A percentile compares a stretch with the other conserved stretches of the same genome.
These are phyloP conservation scores for Drosophila arizonae DNA, from an alignment of 1,140 invertebrate species.

Conservation along the genomic window DNA sequence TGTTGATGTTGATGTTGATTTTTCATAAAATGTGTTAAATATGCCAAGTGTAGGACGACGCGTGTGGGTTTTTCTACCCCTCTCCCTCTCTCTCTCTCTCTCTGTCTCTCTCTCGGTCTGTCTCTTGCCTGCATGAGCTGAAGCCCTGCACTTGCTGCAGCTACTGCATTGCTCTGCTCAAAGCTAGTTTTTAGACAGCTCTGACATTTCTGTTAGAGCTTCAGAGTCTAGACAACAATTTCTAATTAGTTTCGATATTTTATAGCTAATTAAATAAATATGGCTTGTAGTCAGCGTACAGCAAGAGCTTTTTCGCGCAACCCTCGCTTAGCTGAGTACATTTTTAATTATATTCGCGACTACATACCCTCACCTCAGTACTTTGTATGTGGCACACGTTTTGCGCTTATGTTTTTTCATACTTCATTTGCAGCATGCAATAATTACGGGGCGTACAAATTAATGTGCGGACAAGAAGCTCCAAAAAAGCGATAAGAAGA, in stretches of 20 bases:
- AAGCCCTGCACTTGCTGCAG: slow-evolving; percentile 47
- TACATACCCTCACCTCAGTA: slow-evolving; percentile 31
- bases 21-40: slow-evolving; percentile 81
- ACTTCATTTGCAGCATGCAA: slow-evolving; percentile 69
- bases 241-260: neutral
- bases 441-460: slow-evolving; percentile 72
- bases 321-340: slow-evolving; percentile 24
- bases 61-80: slow-evolving; percentile 66
- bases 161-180: slow-evolving; percentile 3
- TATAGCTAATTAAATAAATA: neutral
- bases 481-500: slow-evolving; percentile 17
- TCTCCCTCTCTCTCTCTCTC: neutral
- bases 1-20: slow-evolving; percentile 78
- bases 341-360: slow-evolving; percentile 66
- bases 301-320: neutral
- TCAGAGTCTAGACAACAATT: neutral
- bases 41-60: slow-evolving; percentile 74
- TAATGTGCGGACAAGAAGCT: slow-evolving; percentile 51
- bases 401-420: slow-evolving; percentile 68
- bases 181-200: neutral
- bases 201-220: neutral
- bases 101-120: neutral
- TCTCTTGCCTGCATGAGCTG: slow-evolving; percentile 15
- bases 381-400: slow-evolving; percentile 77
- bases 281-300: neutral